Percentiles rank a stretch among this genome's conserved stretches.
phyloP scores from a whole-genome alignment of 2,797 vertebrate genomes.

The Sciurus carolinensis region DNA sequence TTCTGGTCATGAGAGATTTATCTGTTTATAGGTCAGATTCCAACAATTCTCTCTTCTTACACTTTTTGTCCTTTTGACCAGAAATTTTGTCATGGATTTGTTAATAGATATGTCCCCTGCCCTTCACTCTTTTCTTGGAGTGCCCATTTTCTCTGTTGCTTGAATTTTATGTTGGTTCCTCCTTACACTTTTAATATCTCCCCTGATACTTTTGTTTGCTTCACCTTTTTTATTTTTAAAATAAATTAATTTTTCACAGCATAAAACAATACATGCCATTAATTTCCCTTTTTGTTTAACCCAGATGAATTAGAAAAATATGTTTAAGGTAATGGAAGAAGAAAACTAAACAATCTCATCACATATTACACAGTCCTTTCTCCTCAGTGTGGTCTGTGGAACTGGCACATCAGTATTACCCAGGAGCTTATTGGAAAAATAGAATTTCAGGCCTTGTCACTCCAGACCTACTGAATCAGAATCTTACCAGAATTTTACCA shows the following conservation, averaged over 20 bases:
- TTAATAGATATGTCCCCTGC: no score
- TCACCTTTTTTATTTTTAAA: conserved; percentile 51
- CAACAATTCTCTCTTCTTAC: neutral
- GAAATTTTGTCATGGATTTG: neutral
- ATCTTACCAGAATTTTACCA: neutral
- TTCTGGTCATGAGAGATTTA: neutral
- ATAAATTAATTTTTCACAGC: neutral
- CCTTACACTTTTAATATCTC: neutral
- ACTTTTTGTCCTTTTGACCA: neutral
- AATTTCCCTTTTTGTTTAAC: conserved; percentile 1
- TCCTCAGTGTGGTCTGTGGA: fast-evolving
- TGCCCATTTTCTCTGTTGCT: neutral
- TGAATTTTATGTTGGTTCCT: neutral
- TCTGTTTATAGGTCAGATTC: neutral
- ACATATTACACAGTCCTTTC: neutral
- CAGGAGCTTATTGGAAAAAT: neutral
- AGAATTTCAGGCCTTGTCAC: neutral
- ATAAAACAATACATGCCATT: neutral
- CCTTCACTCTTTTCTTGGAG: neutral
- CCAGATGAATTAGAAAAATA: conserved; percentile 37
- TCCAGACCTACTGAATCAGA: neutral
- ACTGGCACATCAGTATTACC: fast-evolving
- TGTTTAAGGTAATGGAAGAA: neutral
- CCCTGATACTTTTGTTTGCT: neutral
- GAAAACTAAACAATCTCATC: neutral